Percentiles rank a stretch among this genome's conserved stretches.
Evolutionary conservation across 2,797 vertebrate species (phyloP).

Genomic region (Artibeus lituratus): DNA sequence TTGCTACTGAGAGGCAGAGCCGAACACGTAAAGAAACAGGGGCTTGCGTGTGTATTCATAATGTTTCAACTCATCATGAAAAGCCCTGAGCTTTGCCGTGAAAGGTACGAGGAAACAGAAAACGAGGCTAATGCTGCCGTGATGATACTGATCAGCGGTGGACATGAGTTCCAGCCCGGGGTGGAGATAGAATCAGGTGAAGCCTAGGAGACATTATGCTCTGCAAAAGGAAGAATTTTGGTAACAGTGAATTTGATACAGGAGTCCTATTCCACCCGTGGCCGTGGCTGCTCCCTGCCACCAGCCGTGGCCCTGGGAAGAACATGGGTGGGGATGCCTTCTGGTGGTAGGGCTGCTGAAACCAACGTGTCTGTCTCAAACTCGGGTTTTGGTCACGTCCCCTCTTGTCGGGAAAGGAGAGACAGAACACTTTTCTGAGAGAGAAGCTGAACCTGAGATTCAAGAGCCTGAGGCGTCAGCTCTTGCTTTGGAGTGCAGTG

Average conservation of each 20-base stretch:
- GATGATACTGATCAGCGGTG: background rate
- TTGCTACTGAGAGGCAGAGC: background rate
- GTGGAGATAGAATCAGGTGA: conserved; percentile 34
- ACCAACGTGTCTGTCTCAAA: background rate
- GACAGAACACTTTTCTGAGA: background rate
- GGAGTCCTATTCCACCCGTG: background rate
- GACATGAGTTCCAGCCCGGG: background rate
- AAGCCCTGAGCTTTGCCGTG: background rate
- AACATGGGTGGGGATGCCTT: background rate
- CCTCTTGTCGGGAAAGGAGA: conserved; percentile 12
- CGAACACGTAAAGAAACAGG: background rate
- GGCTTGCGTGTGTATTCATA: background rate
- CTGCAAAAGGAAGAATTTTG: conserved; percentile 48
- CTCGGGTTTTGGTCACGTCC: background rate
- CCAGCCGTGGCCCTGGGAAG: background rate
- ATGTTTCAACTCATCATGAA: background rate
- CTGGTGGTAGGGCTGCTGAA: background rate
- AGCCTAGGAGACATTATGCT: conserved; percentile 34
- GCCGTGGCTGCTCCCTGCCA: background rate
- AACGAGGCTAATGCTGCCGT: background rate
- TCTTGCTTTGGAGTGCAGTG: conserved; percentile 65
- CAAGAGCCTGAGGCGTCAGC: background rate
- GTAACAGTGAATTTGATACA: conserved; percentile 50
- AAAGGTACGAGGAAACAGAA: conserved; percentile 6
- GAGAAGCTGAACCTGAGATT: background rate